Conservation (phyloP, 2,797 vertebrate genomes). For the Crocidura indochinensis region DNA sequence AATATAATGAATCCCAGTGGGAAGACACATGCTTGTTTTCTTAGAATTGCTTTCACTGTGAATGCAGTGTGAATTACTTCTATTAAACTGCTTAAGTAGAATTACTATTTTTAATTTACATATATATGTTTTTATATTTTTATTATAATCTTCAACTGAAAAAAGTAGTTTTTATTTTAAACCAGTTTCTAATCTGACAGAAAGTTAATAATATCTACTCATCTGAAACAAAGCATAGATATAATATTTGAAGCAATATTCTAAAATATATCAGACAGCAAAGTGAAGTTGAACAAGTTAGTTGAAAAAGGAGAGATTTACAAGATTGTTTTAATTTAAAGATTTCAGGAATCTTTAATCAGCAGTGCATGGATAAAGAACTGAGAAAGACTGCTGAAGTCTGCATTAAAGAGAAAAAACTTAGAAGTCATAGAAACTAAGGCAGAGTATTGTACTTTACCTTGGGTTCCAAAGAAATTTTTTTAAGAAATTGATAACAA, state of each 20-base stretch:
- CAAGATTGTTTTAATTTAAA: neutral
- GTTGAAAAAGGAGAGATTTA: neutral
- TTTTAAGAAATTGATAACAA: too few species aligned
- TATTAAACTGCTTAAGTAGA: neutral
- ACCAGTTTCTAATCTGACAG: too few species aligned
- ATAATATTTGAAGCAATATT: neutral
- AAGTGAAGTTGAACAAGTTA: neutral
- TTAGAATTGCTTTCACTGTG: neutral
- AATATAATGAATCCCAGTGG: neutral
- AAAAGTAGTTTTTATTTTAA: too few species aligned
- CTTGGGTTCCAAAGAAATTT: too few species aligned
- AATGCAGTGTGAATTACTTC: neutral
- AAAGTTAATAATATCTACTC: too few species aligned
- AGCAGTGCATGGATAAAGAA: neutral
- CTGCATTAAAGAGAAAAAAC: too few species aligned
- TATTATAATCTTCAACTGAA: too few species aligned
- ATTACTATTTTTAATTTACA: neutral
- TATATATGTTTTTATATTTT: too few species aligned
- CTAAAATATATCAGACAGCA: neutral
- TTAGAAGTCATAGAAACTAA: too few species aligned
- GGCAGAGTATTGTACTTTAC: too few species aligned
- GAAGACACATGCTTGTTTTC: neutral
- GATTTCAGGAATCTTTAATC: neutral
- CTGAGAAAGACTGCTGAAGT: neutral
- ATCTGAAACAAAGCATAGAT: neutral